Conservation (phyloP, 2,888 invertebrate genomes). For the Mantis religiosa region DNA sequence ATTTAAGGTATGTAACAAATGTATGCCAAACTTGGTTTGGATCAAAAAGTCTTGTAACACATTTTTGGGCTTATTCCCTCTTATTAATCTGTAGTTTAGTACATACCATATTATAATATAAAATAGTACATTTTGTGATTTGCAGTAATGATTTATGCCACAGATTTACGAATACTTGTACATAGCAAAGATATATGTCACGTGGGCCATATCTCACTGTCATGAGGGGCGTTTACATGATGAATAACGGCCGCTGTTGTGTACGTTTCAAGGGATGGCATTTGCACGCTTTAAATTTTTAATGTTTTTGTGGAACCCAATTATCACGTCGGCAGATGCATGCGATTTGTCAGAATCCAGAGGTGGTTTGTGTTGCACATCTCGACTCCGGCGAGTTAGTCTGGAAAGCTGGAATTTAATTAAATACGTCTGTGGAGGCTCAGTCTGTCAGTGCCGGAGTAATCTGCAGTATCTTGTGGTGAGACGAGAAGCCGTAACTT, state of each 20-base stretch:
- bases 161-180: neutral
- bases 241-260: neutral
- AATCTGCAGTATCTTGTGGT: neutral
- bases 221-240: neutral
- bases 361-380: neutral
- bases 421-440: neutral
- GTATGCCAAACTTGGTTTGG: too few species aligned
- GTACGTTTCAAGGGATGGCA: neutral
- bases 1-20: too few species aligned
- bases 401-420: neutral
- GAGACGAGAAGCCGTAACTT: neutral
- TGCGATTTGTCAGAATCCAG: neutral
- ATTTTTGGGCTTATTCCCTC: neutral
- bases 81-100: neutral
- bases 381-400: neutral
- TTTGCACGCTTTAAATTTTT: neutral
- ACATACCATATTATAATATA: neutral
- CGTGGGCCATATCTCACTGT: neutral
- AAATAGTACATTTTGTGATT: neutral
- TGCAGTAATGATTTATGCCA: neutral
- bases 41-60: too few species aligned
- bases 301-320: neutral
- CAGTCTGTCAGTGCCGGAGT: neutral
- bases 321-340: neutral
- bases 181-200: neutral